Conservation (phyloP, 30 jellyfish, hydroid and myxozoan genomes). For the Cassiopea xamachana region DNA sequence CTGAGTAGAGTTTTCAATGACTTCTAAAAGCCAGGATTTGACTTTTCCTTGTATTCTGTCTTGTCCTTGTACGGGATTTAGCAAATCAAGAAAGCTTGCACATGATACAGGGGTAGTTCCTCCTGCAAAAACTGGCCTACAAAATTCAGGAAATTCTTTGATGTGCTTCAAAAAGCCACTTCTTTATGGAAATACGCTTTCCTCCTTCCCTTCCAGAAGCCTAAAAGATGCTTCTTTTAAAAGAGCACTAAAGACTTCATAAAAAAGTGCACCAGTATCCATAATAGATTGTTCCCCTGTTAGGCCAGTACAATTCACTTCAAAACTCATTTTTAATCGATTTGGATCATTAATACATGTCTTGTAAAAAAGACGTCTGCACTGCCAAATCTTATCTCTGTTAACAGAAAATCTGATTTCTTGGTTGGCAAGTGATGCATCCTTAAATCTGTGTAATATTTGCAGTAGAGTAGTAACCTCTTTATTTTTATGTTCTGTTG, state of each 20-base stretch:
- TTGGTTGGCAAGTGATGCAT: not conserved
- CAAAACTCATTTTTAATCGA: not conserved
- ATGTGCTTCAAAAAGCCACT: conserved; percentile 14
- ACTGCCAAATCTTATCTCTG: not conserved
- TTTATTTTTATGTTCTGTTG: not conserved
- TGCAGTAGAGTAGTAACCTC: no score
- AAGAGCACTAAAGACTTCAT: no score
- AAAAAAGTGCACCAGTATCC: no score
- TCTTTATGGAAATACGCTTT: no score
- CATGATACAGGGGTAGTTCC: not conserved
- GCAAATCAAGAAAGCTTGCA: not conserved
- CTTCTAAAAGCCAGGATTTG: not conserved
- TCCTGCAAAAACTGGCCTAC: conserved; percentile 12
- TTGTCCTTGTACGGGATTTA: not conserved
- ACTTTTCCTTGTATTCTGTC: not conserved
- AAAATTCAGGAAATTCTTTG: not conserved
- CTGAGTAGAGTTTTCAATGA: not conserved
- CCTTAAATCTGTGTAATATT: no score
- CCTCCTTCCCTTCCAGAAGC: no score
- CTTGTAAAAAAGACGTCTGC: not conserved
- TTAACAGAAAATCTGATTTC: not conserved
- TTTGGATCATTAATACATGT: not conserved
- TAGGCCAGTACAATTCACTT: not conserved
- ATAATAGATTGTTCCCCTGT: not conserved
- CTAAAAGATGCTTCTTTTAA: no score